Percentiles rank a stretch among this genome's conserved stretches.
Evolutionary conservation across 2,888 invertebrate genomes (phyloP).

Genomic region (Invenusta paracnida): DNA sequence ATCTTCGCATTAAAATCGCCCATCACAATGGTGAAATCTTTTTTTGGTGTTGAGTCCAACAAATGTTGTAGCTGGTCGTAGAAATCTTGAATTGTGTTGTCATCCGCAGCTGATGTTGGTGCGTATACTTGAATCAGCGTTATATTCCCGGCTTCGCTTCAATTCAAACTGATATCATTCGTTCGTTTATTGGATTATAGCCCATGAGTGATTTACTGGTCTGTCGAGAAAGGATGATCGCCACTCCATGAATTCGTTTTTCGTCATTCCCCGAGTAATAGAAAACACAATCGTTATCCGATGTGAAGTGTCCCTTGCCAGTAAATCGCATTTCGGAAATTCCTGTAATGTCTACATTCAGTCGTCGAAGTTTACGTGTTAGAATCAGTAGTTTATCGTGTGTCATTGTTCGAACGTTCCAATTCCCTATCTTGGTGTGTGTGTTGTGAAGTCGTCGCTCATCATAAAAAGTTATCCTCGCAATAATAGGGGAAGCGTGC

Average conservation of each 20-base stretch:
- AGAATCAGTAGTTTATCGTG: slow-evolving; percentile 10
- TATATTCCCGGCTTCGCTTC: slow-evolving; percentile 46
- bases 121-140: slow-evolving; percentile 47
- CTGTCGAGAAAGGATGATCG: neutral
- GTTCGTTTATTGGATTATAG: slow-evolving; percentile 14
- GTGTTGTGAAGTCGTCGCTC: neutral
- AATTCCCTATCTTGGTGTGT: neutral
- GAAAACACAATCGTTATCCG: neutral
- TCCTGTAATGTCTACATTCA: slow-evolving; percentile 1
- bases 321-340: neutral
- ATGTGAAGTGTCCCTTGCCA: neutral
- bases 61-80: slow-evolving; percentile 31
- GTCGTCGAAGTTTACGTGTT: slow-evolving; percentile 13
- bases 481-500: neutral
- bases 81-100: slow-evolving; percentile 32
- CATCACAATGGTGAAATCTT: slow-evolving; percentile 38
- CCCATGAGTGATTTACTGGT: neutral
- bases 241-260: slow-evolving; percentile 21
- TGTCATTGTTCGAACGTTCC: slow-evolving; percentile 12
- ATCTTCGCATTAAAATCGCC: slow-evolving; percentile 15
- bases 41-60: slow-evolving; percentile 44
- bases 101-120: slow-evolving; percentile 44
- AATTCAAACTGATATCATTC: slow-evolving; percentile 45
- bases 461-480: no score
- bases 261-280: neutral